Evolutionary conservation across 2,797 vertebrate genomes (phyloP), one percentile per base, ranked within the genome.

Genomic region (Eurystomus glaucurus): DNA sequence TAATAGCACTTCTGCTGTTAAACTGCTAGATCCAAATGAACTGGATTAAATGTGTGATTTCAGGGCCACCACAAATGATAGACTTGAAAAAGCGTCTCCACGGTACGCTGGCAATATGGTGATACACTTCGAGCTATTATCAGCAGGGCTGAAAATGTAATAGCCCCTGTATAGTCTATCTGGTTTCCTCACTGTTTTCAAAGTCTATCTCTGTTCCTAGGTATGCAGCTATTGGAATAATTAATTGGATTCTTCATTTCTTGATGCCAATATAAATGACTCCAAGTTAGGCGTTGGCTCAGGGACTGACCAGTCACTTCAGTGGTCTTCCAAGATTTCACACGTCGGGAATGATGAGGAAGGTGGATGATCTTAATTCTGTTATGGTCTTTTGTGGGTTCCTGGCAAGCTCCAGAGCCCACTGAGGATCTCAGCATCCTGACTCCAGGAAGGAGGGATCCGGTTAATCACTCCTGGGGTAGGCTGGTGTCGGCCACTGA

Each of bases 21-120:
- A 88, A 55, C 31, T 72, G 35, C 72, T 77, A 66, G 75, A 76
- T 92, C 35, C 33, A 68, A 83, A 52, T 77, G 60, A 89, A 85
- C 31, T 70, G 77, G 39, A 62, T 92, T 92, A 81, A 81, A 78
- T 45, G 23, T 35, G 48, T 87, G 28, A 85, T 93, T 95, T 95
- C 58, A 87, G 71, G 58, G 83, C 88, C 7, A 15, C n/a, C 20
- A 23, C 51, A 79, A 90, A 88, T 69, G 20, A 50, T 17, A 58
- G 80, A 79, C 39, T 79, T 91, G 54, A 70, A 76, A 91, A 96
- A 86, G 11, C 1, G 1, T 84, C 58, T 95, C 39, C 46, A 23
- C 1, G 2, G 54, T 92, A 48, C 33, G 2, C 35, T 58, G 64
- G 39, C 66, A 82, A 5, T 82, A 33, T 0, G 1, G 22, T 61